phyloP scores from a whole-genome alignment of 1,140 invertebrate genomes.

The Planococcus citri region DNA sequence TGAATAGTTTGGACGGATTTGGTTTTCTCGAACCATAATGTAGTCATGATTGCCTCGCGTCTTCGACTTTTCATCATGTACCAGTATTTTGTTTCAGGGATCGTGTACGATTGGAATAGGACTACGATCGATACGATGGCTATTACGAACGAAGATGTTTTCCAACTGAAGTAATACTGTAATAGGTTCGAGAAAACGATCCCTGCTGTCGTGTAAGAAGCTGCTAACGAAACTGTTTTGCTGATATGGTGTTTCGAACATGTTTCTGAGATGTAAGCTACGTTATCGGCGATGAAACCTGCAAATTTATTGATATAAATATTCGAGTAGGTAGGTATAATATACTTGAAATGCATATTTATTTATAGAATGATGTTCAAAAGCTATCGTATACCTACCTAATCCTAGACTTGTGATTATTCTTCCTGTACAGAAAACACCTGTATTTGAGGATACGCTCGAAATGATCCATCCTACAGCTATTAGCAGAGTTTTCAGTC shows the following conservation, averaged over 20 bases:
- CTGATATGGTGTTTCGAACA: background rate
- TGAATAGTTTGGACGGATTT: background rate
- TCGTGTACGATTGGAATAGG: background rate
- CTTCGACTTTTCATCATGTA: constrained; percentile 3
- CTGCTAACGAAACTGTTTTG: background rate
- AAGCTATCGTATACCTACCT: background rate
- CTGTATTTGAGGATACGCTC: background rate
- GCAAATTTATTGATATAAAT: background rate
- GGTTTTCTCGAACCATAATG: background rate
- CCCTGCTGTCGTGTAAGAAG: background rate
- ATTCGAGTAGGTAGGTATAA: no score
- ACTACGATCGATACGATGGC: background rate
- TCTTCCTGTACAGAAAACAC: background rate
- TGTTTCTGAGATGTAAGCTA: background rate
- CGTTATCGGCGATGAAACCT: background rate
- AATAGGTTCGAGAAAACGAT: background rate
- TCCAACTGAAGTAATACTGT: background rate
- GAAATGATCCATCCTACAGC: background rate
- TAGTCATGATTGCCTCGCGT: background rate
- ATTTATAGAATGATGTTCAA: no score
- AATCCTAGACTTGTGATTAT: background rate
- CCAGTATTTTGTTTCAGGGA: background rate
- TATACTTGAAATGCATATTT: no score
- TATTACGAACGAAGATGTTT: background rate
- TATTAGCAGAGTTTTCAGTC: background rate